phyloP scores from a whole-genome alignment of 2,888 invertebrate species.

The Prenolepis imparis region DNA sequence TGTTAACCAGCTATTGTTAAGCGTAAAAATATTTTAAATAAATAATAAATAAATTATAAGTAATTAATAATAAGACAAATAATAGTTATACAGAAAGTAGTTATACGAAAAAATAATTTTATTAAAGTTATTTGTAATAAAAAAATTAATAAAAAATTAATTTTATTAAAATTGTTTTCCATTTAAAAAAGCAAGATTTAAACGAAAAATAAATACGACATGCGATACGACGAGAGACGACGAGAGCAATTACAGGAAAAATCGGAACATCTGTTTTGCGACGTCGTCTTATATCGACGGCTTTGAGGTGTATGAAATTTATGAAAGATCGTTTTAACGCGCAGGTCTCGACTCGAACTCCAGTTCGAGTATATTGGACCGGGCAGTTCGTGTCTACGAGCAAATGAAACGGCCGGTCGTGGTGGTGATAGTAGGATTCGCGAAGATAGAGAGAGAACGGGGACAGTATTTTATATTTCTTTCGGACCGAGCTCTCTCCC shows the following conservation, averaged over 20 bases:
- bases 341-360: not conserved
- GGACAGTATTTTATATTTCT: slow-evolving; percentile 63
- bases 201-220: not conserved
- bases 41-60: not conserved
- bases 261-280: slow-evolving; percentile 9
- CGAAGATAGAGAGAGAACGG: not conserved
- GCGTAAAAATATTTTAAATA: not conserved
- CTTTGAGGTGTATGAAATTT: slow-evolving; percentile 10
- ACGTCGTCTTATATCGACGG: slow-evolving; percentile 25
- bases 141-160: too few relatives aligned
- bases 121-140: too few relatives aligned
- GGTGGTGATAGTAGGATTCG: not conserved
- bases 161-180: not conserved
- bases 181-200: not conserved
- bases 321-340: slow-evolving; percentile 33
- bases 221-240: not conserved
- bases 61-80: not conserved
- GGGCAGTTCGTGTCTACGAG: slow-evolving; percentile 43
- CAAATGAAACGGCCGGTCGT: slow-evolving; percentile 18
- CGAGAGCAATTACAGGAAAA: not conserved
- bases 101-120: too few relatives aligned
- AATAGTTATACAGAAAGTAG: not conserved
- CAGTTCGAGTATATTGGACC: slow-evolving; percentile 40
- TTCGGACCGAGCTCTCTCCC: slow-evolving; percentile 42
- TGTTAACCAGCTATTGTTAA: not conserved